Conservation (phyloP, 2,888 invertebrate species). For the Rosalia funebris region DNA sequence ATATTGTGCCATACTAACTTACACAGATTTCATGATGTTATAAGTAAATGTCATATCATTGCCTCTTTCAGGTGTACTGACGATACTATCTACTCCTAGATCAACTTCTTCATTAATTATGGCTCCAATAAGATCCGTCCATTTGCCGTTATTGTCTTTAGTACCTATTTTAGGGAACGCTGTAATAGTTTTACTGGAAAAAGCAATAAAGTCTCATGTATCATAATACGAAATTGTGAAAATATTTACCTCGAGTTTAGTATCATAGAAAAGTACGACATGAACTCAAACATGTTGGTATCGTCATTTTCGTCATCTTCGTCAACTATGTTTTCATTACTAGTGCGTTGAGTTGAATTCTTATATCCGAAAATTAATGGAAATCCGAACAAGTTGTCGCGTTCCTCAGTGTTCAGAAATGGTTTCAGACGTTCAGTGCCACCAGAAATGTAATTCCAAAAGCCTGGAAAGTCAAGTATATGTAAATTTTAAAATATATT, state of each 20-base stretch:
- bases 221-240: background rate
- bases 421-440: constrained; percentile 31
- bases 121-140: constrained; percentile 72
- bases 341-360: constrained; percentile 25
- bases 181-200: constrained; percentile 34
- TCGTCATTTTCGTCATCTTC: constrained; percentile 42
- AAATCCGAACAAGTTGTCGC: constrained; percentile 42
- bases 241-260: constrained; percentile 44
- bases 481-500: no score
- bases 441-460: constrained; percentile 39
- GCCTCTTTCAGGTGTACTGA: constrained; percentile 66
- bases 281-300: constrained; percentile 41
- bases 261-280: constrained; percentile 34
- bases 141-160: constrained; percentile 66
- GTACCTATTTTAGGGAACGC: constrained; percentile 57
- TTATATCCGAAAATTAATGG: constrained; percentile 45
- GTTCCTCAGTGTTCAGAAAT: constrained; percentile 41
- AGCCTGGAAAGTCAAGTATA: no score
- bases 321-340: constrained; percentile 39
- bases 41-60: constrained; percentile 71
- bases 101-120: constrained; percentile 69
- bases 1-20: no score
- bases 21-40: constrained; percentile 72
- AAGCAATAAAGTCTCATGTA: background rate
- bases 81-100: constrained; percentile 70